Conservation (phyloP, 2,888 invertebrate species). For the Drosophila villosipedis region DNA sequence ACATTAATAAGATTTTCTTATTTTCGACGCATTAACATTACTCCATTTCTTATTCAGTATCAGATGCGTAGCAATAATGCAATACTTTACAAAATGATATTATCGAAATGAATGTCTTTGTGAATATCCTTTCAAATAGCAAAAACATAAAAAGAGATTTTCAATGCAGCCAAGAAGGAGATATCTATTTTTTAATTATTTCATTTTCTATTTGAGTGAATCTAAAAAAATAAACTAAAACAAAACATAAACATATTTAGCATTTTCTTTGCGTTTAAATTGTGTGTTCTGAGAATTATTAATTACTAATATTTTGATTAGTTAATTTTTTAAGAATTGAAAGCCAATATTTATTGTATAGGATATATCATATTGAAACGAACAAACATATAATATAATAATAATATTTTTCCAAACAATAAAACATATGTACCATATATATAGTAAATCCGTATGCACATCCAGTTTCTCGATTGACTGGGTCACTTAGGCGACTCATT, state of each 20-base stretch:
- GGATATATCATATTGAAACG: background rate
- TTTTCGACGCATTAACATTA: slow-evolving; percentile 40
- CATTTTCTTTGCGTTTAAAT: background rate
- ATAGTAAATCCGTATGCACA: background rate
- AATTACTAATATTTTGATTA: background rate
- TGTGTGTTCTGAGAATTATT: background rate
- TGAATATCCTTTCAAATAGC: background rate
- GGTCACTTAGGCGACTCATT: background rate
- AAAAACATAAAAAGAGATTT: background rate
- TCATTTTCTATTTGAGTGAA: background rate
- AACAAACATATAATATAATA: too few species aligned
- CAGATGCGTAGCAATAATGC: background rate
- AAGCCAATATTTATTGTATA: background rate
- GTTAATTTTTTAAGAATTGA: background rate
- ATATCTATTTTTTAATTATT: background rate
- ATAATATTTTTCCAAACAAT: background rate
- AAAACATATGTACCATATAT: background rate
- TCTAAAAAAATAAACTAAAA: background rate
- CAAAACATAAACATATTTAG: background rate
- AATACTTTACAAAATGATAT: background rate
- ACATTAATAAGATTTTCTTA: slow-evolving; percentile 71
- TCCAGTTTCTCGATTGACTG: background rate
- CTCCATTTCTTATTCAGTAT: background rate
- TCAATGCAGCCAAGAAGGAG: background rate
- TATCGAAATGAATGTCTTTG: background rate